Percentiles rank a stretch among this genome's conserved stretches.
Evolutionary conservation across 2,797 vertebrate species (phyloP).

Genomic region (Fringilla coelebs): DNA sequence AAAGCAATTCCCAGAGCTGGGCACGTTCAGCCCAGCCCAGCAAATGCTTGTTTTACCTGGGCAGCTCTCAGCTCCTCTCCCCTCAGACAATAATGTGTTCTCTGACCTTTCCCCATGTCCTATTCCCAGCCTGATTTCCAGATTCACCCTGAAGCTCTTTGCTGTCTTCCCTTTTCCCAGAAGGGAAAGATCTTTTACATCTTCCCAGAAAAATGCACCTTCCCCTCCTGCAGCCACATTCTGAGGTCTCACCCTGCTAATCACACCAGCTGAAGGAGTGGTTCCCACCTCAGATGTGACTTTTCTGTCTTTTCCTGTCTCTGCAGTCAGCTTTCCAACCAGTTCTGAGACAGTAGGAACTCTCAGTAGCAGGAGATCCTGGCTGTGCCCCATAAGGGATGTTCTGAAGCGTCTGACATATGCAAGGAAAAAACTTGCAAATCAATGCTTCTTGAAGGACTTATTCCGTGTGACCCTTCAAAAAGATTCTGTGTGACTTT

Average conservation of each 20-base stretch:
- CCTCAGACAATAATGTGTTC: background rate
- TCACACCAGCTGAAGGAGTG: background rate
- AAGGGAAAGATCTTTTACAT: background rate
- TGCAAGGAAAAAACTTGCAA: background rate
- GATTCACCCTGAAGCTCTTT: background rate
- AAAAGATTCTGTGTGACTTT: background rate
- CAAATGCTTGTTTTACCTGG: background rate
- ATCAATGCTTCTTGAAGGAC: background rate
- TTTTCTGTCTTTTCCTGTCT: background rate
- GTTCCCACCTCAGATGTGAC: background rate
- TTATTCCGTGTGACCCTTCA: background rate
- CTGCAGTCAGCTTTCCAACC: background rate
- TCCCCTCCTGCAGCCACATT: background rate
- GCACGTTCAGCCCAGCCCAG: background rate
- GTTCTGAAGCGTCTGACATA: background rate
- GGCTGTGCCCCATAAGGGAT: background rate
- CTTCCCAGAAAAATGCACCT: background rate
- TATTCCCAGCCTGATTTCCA: background rate
- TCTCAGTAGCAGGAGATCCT: background rate
- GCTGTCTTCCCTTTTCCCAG: background rate
- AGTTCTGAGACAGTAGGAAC: background rate
- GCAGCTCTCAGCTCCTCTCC: background rate
- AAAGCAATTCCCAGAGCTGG: background rate
- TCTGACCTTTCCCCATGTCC: background rate
- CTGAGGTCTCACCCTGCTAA: background rate